A percentile compares a stretch with the other conserved stretches of the same genome.
phyloP scores from a whole-genome alignment of 2,113 vertebrate species.

The Pogonocichla stellata region DNA sequence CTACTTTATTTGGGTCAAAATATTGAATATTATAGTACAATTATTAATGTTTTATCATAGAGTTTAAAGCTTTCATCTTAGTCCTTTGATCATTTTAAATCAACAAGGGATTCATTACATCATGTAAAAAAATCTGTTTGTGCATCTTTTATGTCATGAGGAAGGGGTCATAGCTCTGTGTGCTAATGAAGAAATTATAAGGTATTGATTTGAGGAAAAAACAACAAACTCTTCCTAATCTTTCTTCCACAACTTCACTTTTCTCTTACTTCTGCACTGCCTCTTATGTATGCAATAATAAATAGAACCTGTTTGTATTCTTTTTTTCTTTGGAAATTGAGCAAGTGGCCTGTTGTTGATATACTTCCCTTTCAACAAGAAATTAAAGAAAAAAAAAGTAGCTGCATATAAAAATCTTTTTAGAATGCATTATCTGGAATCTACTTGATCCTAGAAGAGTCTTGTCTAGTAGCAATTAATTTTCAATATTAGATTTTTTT shows the following conservation, averaged over 20 bases:
- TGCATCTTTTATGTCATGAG: not conserved
- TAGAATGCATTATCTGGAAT: not conserved
- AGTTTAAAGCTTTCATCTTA: constrained; percentile 18
- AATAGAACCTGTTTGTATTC: not conserved
- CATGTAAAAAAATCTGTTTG: not conserved
- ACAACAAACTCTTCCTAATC: not conserved
- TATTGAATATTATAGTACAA: constrained; percentile 12
- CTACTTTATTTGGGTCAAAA: not conserved
- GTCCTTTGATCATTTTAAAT: constrained; percentile 20
- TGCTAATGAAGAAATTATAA: constrained; percentile 6
- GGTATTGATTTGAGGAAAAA: not conserved
- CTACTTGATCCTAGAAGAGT: not conserved
- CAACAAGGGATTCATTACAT: not conserved
- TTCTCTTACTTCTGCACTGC: not conserved
- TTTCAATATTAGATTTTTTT: not conserved
- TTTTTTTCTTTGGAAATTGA: not conserved
- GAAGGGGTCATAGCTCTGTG: not conserved
- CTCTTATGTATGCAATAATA: not conserved
- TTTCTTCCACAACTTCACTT: not conserved
- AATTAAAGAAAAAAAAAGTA: not conserved
- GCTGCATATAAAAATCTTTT: not conserved
- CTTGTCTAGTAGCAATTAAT: not conserved
- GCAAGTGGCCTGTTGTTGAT: not conserved
- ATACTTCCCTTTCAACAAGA: not conserved
- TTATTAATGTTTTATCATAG: constrained; percentile 32